Conservation (phyloP, 2,113 vertebrate species). For the human region DNA sequence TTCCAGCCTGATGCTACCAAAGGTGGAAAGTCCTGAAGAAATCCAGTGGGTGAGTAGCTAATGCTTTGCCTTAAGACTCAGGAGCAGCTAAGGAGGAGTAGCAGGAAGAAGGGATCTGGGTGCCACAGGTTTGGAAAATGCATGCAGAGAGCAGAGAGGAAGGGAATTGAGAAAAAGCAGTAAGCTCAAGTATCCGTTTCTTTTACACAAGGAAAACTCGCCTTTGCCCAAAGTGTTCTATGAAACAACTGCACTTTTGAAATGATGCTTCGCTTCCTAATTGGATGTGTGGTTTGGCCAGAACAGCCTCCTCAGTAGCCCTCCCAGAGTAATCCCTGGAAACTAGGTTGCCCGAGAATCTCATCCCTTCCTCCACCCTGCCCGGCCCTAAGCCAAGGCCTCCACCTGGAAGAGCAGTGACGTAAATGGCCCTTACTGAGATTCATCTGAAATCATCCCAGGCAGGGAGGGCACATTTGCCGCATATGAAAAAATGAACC, state of each 20-base stretch:
- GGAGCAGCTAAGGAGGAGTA: not conserved
- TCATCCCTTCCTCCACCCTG: not conserved
- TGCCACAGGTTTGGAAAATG: not conserved
- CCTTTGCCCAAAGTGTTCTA: not conserved
- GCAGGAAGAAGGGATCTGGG: not conserved
- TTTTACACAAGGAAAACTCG: not conserved
- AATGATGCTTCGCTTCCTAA: not conserved
- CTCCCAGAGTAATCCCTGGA: not conserved
- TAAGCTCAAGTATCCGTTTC: not conserved
- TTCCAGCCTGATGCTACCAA: slow-evolving; percentile 96
- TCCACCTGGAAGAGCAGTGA: not conserved
- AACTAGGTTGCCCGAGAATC: not conserved
- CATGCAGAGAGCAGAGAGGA: not conserved
- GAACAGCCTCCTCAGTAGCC: not conserved
- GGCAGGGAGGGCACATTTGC: slow-evolving; percentile 70
- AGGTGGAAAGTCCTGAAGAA: slow-evolving; percentile 92
- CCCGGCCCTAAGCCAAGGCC: not conserved
- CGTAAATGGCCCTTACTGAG: not conserved
- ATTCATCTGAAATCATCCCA: slow-evolving; percentile 34
- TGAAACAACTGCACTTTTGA: not conserved
- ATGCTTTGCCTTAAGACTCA: slow-evolving; percentile 50
- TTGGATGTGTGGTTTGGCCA: not conserved
- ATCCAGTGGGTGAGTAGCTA: slow-evolving; percentile 93
- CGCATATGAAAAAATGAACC: slow-evolving; percentile 79
- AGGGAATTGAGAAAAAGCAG: not conserved